These are phyloP conservation scores for Papilio elwesi DNA, from an alignment of 2,888 invertebrate genomes.

Conservation along the genomic window DNA sequence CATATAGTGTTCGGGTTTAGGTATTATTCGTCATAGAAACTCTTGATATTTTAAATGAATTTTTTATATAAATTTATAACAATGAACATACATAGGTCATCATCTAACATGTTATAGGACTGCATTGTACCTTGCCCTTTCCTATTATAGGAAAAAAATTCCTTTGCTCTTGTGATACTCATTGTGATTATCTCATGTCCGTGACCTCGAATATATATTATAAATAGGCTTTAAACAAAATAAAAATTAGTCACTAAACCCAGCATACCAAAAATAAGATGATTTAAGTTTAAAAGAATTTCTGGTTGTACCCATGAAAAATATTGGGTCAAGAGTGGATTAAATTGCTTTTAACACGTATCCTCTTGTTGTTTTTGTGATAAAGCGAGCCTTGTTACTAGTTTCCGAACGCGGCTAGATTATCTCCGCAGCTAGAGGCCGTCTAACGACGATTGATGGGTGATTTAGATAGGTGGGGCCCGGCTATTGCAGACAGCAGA, in stretches of 20 bases:
- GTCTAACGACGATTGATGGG: slow-evolving; percentile 51
- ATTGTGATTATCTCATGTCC: background rate
- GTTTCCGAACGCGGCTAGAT: slow-evolving; percentile 17
- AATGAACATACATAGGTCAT: too few relatives aligned
- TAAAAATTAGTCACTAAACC: slow-evolving; percentile 12
- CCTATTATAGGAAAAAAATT: too few relatives aligned
- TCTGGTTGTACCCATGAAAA: slow-evolving; percentile 4
- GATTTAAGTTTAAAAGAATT: slow-evolving; percentile 11
- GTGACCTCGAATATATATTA: background rate
- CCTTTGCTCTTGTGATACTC: too few relatives aligned
- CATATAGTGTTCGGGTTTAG: too few relatives aligned
- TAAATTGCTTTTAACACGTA: slow-evolving; percentile 32
- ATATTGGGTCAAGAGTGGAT: slow-evolving; percentile 36
- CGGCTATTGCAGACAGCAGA: slow-evolving; percentile 37
- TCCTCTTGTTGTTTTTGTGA: slow-evolving; percentile 41
- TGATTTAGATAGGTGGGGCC: slow-evolving; percentile 54
- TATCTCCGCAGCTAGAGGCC: slow-evolving; percentile 33
- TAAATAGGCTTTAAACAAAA: background rate
- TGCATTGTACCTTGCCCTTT: too few relatives aligned
- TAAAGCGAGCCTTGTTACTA: background rate
- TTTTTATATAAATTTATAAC: too few relatives aligned
- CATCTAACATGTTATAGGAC: too few relatives aligned
- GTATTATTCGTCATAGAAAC: too few relatives aligned
- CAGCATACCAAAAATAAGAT: background rate
- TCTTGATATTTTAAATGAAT: too few relatives aligned